Conservation (phyloP, 2,797 vertebrate genomes). For the Erethizon dorsatum region DNA sequence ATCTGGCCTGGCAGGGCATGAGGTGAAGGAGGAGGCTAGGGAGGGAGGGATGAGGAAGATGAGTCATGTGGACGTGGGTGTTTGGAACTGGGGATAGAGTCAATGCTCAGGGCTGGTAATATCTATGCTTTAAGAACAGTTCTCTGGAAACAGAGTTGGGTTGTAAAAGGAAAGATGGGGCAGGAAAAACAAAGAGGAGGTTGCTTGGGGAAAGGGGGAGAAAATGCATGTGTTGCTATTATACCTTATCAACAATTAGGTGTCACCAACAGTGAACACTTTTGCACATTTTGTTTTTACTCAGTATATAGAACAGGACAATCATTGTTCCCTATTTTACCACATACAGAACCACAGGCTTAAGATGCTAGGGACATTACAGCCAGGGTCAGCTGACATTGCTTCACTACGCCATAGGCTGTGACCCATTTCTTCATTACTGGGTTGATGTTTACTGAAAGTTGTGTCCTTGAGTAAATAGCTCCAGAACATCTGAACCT, state of each 20-base stretch:
- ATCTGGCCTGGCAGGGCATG: not conserved
- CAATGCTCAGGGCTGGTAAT: not conserved
- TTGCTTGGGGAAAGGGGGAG: not conserved
- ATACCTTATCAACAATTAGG: not conserved
- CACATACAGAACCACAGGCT: not conserved
- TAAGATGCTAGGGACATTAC: not conserved
- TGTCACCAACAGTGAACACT: not conserved
- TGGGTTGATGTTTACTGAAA: not conserved
- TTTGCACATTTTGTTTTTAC: not conserved
- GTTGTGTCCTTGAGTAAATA: not conserved
- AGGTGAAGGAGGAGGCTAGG: not conserved
- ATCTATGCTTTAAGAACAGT: not conserved
- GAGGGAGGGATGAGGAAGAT: not conserved
- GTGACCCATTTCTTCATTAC: not conserved
- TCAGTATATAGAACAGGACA: not conserved
- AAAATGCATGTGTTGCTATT: not conserved
- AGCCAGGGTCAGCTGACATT: not conserved
- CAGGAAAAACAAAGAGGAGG: not conserved
- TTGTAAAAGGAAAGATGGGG: not conserved
- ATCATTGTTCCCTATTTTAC: not conserved
- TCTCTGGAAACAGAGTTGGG: slow-evolving; percentile 32
- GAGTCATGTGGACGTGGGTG: not conserved
- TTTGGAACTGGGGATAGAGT: not conserved
- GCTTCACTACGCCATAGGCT: not conserved
- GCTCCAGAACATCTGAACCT: not conserved